A percentile compares a stretch with the other conserved stretches of the same genome.
These are phyloP conservation scores for Conus betulinus DNA, from an alignment of 1,140 invertebrate species.

Conservation along the genomic window DNA sequence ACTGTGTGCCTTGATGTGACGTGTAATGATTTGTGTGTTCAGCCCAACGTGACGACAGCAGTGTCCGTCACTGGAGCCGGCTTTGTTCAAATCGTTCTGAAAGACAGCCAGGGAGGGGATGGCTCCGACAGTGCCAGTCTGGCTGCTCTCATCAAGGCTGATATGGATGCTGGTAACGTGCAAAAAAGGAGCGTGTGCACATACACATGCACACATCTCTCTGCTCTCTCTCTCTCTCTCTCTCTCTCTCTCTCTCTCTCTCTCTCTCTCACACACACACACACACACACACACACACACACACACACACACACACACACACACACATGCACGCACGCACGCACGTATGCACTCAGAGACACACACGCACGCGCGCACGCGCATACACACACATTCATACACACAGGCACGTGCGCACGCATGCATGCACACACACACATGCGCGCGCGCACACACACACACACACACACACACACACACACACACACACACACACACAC, in stretches of 20 bases:
- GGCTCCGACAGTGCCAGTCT: conserved; percentile 39
- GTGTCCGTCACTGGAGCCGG: conserved; percentile 50
- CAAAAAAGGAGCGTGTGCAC: neutral
- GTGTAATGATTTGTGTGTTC: neutral
- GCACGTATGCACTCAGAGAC: neutral
- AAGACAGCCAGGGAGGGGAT: conserved; percentile 35
- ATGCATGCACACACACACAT: neutral
- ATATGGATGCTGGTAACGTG: conserved; percentile 48
- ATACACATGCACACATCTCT: neutral
- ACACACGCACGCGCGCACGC: neutral
- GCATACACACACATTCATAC: neutral
- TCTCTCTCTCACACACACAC: no score
- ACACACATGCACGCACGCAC: neutral
- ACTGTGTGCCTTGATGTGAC: no score
- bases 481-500: neutral
- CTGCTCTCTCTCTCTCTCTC: no score
- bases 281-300: no score
- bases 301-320: neutral
- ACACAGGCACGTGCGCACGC: neutral
- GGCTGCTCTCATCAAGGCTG: conserved; percentile 46
- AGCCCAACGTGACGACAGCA: conserved; percentile 50
- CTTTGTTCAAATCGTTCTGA: conserved; percentile 54
- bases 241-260: no score
- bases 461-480: neutral
- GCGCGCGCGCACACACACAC: neutral